Evolutionary conservation across 2,888 invertebrate species (phyloP), one percentile per base, ranked within the genome.

Genomic region (Amiota minor): DNA sequence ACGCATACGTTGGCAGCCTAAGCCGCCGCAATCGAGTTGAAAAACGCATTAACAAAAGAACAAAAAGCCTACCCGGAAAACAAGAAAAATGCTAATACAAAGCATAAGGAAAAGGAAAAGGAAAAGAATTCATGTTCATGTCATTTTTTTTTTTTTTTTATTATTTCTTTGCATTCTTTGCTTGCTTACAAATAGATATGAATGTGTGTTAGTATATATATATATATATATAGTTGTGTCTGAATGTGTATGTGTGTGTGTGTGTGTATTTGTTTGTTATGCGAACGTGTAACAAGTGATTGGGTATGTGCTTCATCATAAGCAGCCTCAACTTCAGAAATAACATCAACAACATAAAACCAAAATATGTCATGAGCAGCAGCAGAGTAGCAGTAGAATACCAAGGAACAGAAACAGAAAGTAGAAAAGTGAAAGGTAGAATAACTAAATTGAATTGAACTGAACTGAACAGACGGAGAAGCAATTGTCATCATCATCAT

Each of bases 251-350:
- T 71, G 65, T 56, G 73, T 73, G 75, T 75, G 75, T 69, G 72
- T 20, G 50, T 53, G 12, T 46, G 23, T 61, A 46, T 45, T 6
- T 59, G 59, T 11, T 18, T 35, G 47, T n/a, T 71, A 67, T 56
- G 61, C 53, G 75, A 73, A 35, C 18, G 75, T 73, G 79, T 79
- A 79, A 79, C 79, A 79, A 79, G 79, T 79, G 79, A 79, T 79
- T 79, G 75, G 72, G 72, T 71, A 68, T 72, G 74, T 72, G 74
- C 50, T 72, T 65, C 74, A 72, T 53, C 72, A 73, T 59, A 14
- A 53, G 45, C 14, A 35, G 35, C 35, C 35, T 35, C 35, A 35
- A 35, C 35, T 35, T 35, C 35, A 35, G 35, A 35, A 35, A 35
- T 35, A 35, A 35, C 35, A 35, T 35, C 50, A 67, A 49, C 11